Base-by-base conservation (phyloP, 1,140 invertebrate species). In the Atopsyche davidsoni region DNA sequence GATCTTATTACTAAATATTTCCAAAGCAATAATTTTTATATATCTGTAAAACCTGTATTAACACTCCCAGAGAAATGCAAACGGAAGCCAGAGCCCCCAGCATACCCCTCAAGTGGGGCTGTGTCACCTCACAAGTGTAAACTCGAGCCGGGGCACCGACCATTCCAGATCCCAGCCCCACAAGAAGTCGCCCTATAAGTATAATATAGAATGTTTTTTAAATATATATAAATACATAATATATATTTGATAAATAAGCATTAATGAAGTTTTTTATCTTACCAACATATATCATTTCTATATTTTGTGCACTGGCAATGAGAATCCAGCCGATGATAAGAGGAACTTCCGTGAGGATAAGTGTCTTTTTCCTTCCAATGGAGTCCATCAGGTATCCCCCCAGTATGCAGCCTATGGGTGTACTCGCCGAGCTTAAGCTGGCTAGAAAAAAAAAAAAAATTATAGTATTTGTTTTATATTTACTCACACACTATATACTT, bases 341-440 rank as follows among this genome's bases (percentile, higher is more conserved):
- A 1, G 85, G 85, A 7, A 85, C 64, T 59, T 85, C 79, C 0
- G 82, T 83, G 16, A 84, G 58, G 43, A 86, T 80, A 9, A 87
- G 67, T 1, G 82, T 83, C 1, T 71, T 63, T 50, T 80, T 78
- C 18, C 85, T 65, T 0, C 85, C 84, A 23, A 84, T 73, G 41
- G 65, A 60, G 60, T 87, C 85, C 80, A 85, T 85, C 53, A 86
- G 65, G 41, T 83, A 81, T 0, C 83, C 84, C 45, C 83, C 83
- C 4, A 83, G 24, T 1, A 87, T 68, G 51, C 83, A 85, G 1
- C 85, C 83, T 10, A 86, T 73, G 1, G 83, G 83, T 0, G 84
- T 86, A 0, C 82, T 79, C 9, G 82, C 80, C 0, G 83, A 76
- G 35, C 82, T 82, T 53, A 85, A 75, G 64, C 82, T 85, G 1